Conservation (phyloP, 2,113 vertebrate species). For the Xenopus tropicalis region DNA sequence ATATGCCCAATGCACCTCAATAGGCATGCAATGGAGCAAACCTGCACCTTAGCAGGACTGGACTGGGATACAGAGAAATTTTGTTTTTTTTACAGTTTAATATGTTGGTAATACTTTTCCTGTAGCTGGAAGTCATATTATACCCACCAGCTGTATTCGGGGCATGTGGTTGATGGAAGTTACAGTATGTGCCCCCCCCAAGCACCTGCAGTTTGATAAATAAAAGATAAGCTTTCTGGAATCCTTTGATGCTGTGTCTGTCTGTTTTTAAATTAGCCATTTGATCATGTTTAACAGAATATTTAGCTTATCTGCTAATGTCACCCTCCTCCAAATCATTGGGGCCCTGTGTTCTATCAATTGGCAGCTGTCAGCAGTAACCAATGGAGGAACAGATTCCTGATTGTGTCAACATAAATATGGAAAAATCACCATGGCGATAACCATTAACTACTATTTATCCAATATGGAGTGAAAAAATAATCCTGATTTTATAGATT, state of each 20-base stretch:
- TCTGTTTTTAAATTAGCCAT: slow-evolving; percentile 32
- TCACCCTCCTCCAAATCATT: slow-evolving; percentile 17
- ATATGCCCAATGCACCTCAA: too few relatives aligned
- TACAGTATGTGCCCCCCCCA: too few relatives aligned
- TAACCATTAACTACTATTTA: neutral
- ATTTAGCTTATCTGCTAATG: slow-evolving; percentile 17
- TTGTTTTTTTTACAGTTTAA: too few relatives aligned
- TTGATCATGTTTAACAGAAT: slow-evolving; percentile 15
- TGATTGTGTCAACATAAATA: slow-evolving; percentile 5
- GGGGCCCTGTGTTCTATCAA: slow-evolving; percentile 28
- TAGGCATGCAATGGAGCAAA: too few relatives aligned
- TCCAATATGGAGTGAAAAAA: too few relatives aligned
- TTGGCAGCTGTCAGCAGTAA: slow-evolving; percentile 14
- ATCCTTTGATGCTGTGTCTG: slow-evolving; percentile 7
- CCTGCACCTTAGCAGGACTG: too few relatives aligned
- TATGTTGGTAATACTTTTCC: too few relatives aligned
- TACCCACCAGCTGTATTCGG: too few relatives aligned
- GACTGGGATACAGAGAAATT: too few relatives aligned
- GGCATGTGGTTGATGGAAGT: too few relatives aligned
- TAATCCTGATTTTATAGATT: too few relatives aligned
- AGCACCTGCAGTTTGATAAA: slow-evolving; percentile 22
- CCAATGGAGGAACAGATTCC: neutral
- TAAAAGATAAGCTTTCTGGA: neutral
- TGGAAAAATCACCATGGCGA: neutral
- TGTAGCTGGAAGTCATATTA: too few relatives aligned